A percentile compares a stretch with the other conserved stretches of the same genome.
phyloP scores from a whole-genome alignment of 2,888 invertebrate species.

The Agrotis exclamationis region DNA sequence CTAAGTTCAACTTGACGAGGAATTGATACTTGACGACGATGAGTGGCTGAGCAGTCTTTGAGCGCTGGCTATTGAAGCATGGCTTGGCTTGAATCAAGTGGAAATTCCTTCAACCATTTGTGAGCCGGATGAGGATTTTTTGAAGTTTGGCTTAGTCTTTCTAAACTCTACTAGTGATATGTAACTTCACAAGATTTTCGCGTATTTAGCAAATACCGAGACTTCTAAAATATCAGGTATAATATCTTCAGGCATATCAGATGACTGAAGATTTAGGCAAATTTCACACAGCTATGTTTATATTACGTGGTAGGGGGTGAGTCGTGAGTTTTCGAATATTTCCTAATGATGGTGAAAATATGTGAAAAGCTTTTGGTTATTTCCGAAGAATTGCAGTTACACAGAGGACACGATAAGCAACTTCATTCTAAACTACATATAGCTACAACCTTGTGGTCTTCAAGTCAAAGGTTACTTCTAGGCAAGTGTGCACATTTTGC shows the following conservation, averaged over 20 bases:
- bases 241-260: no score
- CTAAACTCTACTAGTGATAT: neutral
- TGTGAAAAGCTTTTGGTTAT: neutral
- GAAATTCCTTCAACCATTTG: conserved; percentile 7
- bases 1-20: conserved; percentile 40
- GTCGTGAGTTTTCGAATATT: neutral
- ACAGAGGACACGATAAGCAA: neutral
- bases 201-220: neutral
- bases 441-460: no score
- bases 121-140: neutral
- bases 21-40: conserved; percentile 55
- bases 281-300: no score
- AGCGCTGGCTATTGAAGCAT: conserved; percentile 17
- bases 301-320: no score
- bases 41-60: conserved; percentile 23
- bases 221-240: no score
- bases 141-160: neutral
- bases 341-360: neutral
- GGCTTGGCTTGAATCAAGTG: conserved; percentile 14
- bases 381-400: neutral
- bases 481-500: no score
- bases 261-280: no score
- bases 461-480: no score
- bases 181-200: neutral
- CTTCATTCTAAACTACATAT: neutral